Evolutionary conservation across 2,888 invertebrate species (phyloP), one percentile per base, ranked within the genome.

Genomic region (Drosophila algonquin): DNA sequence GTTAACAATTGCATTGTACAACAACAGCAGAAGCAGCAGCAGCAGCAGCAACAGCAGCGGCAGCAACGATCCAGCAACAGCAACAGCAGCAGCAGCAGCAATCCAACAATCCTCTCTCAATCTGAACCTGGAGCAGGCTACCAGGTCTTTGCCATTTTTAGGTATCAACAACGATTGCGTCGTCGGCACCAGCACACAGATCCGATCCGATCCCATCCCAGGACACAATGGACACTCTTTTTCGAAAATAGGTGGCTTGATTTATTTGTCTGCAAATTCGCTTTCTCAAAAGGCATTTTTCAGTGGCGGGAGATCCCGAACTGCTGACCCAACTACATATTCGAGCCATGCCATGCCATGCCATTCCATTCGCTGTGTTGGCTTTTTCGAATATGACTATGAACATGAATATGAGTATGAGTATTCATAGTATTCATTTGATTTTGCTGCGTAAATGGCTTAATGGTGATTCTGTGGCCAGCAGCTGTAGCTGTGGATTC

Each of bases 241-340:
- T 71, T 54, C 63, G 81, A 71, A 76, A 82, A 79, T 79, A 90
- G 90, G 90, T 90, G 90, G 84, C 83, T 90, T 90, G 90, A 90
- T 90, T 90, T 90, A 90, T 90, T 89, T 86, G 90, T 90, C 90
- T 90, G 90, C 81, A 74, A 84, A 84, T 85, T 85, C 80, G 87
- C 83, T 84, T 86, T 84, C 83, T 83, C 83, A 86, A 84, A 86
- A 86, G 86, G 83, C 86, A 86, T 83, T 85, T 85, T 78, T 74
- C 71, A 70, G 80, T 68, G 70, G 73, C 70, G 46, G 10, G 40
- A 16, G 24, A 74, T 40, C 40, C 40, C 40, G 70, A 72, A 76
- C 69, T 40, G 40, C 80, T 82, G 82, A 80, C 71, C 71, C 77
- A 70, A 58, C 71, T 69, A 46, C 86, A 77, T 83, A 81, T 79